phyloP scores from a whole-genome alignment of 2,113 vertebrate genomes.

The Callithrix jacchus region DNA sequence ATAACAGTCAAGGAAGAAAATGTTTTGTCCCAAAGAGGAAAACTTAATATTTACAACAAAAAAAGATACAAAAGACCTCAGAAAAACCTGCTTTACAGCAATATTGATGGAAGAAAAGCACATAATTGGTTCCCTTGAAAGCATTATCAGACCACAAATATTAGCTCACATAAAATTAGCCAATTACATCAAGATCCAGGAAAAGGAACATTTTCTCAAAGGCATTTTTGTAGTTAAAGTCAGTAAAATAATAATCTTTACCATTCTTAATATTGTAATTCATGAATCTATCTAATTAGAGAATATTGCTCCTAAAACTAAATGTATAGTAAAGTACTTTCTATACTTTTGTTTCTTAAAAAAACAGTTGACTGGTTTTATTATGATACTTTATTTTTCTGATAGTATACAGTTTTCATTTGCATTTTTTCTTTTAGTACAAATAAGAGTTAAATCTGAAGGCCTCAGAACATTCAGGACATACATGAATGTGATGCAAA shows the following conservation, averaged over 20 bases:
- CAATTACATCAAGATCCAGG: constrained; percentile 74
- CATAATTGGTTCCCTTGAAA: constrained; percentile 82
- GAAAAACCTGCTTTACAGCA: constrained; percentile 60
- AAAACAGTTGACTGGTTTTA: not conserved
- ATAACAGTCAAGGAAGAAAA: constrained; percentile 70
- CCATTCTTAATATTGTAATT: constrained; percentile 73
- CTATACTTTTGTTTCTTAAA: not conserved
- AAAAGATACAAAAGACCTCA: constrained; percentile 60
- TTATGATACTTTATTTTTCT: not conserved
- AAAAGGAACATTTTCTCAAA: constrained; percentile 72
- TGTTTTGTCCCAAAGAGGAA: constrained; percentile 70
- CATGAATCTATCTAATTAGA: constrained; percentile 38
- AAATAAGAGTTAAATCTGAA: not conserved
- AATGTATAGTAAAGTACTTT: not conserved
- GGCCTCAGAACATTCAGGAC: not conserved
- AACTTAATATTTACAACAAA: constrained; percentile 78
- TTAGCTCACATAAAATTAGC: constrained; percentile 77
- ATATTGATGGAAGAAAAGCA: constrained; percentile 61
- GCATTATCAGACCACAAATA: constrained; percentile 75
- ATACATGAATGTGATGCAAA: not conserved
- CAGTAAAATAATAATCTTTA: constrained; percentile 65
- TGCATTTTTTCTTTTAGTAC: not conserved
- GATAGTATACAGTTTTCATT: not conserved
- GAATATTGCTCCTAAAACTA: constrained; percentile 5
- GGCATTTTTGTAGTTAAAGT: constrained; percentile 64